Percentiles rank a stretch among this genome's conserved stretches.
Conservation (phyloP, 2,797 vertebrate species). For the Myotis findleyi region DNA sequence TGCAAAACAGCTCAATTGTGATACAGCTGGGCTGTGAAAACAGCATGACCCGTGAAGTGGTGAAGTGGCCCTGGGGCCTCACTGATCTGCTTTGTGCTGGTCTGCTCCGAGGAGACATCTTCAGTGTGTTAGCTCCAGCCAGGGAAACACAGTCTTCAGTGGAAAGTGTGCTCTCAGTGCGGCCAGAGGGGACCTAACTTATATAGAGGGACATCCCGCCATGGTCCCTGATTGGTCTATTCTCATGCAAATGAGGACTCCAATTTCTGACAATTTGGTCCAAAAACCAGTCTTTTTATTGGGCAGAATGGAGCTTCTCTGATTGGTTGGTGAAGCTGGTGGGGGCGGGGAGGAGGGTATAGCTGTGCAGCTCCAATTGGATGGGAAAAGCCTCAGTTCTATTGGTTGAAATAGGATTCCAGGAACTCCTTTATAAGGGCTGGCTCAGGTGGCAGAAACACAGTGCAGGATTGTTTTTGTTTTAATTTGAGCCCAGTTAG, state of each 20-base stretch:
- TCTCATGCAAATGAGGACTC: background rate
- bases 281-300: background rate
- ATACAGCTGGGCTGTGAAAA: background rate
- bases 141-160: background rate
- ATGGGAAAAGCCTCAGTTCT: background rate
- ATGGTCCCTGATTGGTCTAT: background rate
- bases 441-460: background rate
- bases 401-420: background rate
- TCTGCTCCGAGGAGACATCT: background rate
- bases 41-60: no score
- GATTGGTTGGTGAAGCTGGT: background rate
- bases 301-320: background rate
- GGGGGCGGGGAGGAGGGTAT: no score
- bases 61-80: background rate
- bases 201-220: background rate
- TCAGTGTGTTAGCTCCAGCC: background rate
- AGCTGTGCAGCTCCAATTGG: background rate
- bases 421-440: background rate
- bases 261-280: background rate
- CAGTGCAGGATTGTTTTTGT: background rate
- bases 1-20: background rate
- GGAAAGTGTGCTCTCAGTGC: background rate
- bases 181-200: background rate
- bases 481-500: background rate
- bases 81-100: background rate